A percentile compares a stretch with the other conserved stretches of the same genome.
phyloP scores from a whole-genome alignment of 1,140 invertebrate genomes.

The Nasonia longicornis region DNA sequence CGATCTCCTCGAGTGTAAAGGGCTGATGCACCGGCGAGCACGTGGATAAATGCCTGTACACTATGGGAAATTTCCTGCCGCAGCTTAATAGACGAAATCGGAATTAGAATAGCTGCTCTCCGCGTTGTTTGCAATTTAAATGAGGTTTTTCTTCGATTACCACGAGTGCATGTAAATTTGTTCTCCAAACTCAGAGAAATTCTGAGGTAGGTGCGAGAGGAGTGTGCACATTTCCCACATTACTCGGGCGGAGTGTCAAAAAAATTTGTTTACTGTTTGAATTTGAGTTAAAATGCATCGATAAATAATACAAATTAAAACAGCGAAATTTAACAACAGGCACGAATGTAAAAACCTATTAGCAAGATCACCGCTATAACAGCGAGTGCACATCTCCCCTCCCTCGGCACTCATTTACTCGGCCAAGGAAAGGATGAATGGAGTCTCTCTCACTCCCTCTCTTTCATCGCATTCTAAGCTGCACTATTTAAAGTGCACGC shows the following conservation, averaged over 20 bases:
- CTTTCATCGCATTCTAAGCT: neutral
- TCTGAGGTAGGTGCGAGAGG: neutral
- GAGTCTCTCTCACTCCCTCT: neutral
- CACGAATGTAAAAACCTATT: neutral
- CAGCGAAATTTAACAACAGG: no score
- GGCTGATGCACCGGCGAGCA: neutral
- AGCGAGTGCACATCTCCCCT: neutral
- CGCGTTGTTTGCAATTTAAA: neutral
- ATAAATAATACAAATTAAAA: no score
- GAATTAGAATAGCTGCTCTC: neutral
- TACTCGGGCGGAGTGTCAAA: neutral
- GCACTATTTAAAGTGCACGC: conserved; percentile 6
- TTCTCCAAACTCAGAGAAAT: neutral
- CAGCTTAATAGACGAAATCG: neutral
- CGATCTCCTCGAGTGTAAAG: neutral
- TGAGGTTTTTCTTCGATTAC: neutral
- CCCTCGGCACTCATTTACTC: neutral
- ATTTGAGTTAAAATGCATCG: no score
- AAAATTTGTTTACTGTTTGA: no score
- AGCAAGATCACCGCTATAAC: neutral
- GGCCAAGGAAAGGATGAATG: conserved; percentile 23
- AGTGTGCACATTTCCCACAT: neutral
- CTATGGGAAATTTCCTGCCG: neutral
- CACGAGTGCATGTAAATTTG: neutral
- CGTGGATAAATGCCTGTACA: neutral